Conservation (phyloP, 2,113 vertebrate species). For the Suricata suricatta region DNA sequence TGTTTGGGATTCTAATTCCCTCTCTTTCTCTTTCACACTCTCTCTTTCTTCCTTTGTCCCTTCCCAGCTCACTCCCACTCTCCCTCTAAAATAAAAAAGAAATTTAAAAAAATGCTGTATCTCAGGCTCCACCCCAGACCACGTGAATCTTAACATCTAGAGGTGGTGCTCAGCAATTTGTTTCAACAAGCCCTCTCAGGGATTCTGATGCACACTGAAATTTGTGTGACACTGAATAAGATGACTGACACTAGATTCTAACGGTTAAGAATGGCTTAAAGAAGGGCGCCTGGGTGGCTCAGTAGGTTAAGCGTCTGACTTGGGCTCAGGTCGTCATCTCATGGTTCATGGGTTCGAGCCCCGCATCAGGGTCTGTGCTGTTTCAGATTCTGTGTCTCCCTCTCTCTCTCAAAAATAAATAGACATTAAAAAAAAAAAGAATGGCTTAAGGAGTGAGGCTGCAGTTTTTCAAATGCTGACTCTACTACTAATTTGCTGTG, state of each 20-base stretch:
- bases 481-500: background rate
- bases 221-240: background rate
- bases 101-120: background rate
- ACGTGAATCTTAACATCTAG: background rate
- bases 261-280: background rate
- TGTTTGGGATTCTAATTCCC: background rate
- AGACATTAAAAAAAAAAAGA: background rate
- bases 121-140: background rate
- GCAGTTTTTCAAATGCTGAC: background rate
- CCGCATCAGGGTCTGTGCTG: too few relatives aligned
- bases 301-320: too few relatives aligned
- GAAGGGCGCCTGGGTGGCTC: too few relatives aligned
- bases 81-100: background rate
- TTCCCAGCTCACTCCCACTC: too few relatives aligned
- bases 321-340: too few relatives aligned
- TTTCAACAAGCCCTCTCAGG: background rate
- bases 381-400: too few relatives aligned
- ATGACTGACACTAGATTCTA: background rate
- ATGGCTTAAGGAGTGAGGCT: background rate
- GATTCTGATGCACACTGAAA: background rate
- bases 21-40: background rate
- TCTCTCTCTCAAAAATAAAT: too few relatives aligned
- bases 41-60: background rate
- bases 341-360: too few relatives aligned
- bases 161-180: background rate